A percentile compares a stretch with the other conserved stretches of the same genome.
Conservation (phyloP, 2,797 vertebrate genomes). For the Acridotheres tristis region DNA sequence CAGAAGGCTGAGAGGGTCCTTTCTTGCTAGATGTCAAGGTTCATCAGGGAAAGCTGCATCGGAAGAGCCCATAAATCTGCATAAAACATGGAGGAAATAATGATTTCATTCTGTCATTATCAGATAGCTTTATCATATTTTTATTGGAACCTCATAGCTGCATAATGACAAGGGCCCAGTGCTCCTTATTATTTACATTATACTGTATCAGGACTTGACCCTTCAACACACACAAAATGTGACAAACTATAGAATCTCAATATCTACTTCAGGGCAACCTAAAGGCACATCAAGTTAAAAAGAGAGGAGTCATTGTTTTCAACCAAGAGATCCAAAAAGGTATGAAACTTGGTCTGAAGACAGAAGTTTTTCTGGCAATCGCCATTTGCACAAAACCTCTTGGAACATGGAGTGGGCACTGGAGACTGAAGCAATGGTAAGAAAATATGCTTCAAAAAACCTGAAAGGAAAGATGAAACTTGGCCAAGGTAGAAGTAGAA, state of each 20-base stretch:
- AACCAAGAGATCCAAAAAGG: background rate
- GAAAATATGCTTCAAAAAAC: background rate
- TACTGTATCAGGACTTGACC: background rate
- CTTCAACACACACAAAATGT: background rate
- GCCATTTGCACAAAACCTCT: background rate
- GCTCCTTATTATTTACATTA: background rate
- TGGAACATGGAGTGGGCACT: background rate
- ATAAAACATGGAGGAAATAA: background rate
- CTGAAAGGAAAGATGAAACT: background rate
- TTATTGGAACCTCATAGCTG: background rate
- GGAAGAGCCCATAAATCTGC: background rate
- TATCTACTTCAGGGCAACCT: background rate
- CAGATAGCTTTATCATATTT: background rate
- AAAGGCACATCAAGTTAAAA: background rate
- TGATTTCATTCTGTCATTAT: background rate
- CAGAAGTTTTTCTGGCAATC: background rate
- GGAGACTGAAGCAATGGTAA: background rate
- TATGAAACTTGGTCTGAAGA: background rate
- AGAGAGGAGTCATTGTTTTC: background rate
- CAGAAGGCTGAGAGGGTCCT: background rate
- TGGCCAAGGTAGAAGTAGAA: background rate
- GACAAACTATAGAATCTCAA: background rate
- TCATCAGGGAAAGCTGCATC: conserved; percentile 17
- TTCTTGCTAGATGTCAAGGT: conserved; percentile 47
- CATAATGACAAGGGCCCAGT: background rate